Evolutionary conservation across 2,113 vertebrate species (phyloP), one percentile per base, ranked within the genome.

Genomic region (Poeciliopsis occidentalis): DNA sequence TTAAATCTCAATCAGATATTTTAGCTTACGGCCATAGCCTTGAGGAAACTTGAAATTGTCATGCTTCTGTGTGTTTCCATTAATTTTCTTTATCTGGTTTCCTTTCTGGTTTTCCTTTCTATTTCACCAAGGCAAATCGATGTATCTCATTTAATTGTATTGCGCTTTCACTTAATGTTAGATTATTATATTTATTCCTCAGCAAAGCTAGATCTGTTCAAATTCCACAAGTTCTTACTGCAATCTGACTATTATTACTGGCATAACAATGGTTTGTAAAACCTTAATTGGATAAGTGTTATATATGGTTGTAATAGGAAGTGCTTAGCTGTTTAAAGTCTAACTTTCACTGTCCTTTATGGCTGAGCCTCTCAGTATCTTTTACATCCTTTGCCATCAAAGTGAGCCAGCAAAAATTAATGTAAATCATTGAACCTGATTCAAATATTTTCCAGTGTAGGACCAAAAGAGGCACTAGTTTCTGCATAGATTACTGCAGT

Each of bases 191-290:
- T 76, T 75, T 41, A 10, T 47, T 76, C 37, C 66, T 2, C 71
- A 71, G 60, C 69, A 29, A 67, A 44, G 72, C 73, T 70, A 78
- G 41, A 73, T 64, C 66, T 75, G 26, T 47, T 78, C 63, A 39
- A 69, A 60, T 34, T 78, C 64, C 19, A 26, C 26, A 15, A 60
- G n/a, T 73, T 75, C 17, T n/a, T 57, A 61, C 79, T 81, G 75
- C 71, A 66, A 78, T 80, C 78, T 71, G 78, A 78, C 75, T 54
- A 67, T 67, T 27, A 84, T 81, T 41, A 12, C 39, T 78, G 78
- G 32, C 7, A 64, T 37, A 27, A 64, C 61, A 74, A 12, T 65
- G 13, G 12, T 29, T 70, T 72, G 70, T 47, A 51, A 64, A 69
- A 71, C 71, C n/a, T 60, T 39, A 80, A 71, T 69, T 61, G 24